These are phyloP conservation scores for Pagetopsis macropterus DNA, from an alignment of 2,797 vertebrate species.

Conservation along the genomic window DNA sequence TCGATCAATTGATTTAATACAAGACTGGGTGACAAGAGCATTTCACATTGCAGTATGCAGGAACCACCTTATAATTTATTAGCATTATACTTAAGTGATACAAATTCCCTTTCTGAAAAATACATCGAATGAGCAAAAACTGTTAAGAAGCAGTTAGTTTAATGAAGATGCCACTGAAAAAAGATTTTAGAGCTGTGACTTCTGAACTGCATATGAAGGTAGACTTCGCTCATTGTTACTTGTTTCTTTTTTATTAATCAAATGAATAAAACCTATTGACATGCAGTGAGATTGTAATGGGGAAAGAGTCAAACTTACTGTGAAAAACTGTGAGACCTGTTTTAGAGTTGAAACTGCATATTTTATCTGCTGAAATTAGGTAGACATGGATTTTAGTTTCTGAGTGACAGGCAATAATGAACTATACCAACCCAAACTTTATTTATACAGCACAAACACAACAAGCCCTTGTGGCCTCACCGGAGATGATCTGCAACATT, in stretches of 20 bases:
- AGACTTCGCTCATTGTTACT: no score
- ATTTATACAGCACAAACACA: conserved; percentile 54
- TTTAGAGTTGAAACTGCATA: neutral
- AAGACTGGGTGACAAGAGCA: neutral
- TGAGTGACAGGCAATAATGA: conserved; percentile 58
- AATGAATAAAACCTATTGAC: no score
- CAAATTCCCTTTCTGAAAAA: neutral
- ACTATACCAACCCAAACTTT: conserved; percentile 54
- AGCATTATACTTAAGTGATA: neutral
- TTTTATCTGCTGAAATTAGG: conserved; percentile 2
- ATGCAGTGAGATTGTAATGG: no score
- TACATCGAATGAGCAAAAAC: neutral
- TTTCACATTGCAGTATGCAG: neutral
- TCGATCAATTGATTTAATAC: no score
- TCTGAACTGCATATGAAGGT: no score
- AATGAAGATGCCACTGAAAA: neutral
- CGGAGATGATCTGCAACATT: conserved; percentile 67
- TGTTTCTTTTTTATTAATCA: no score
- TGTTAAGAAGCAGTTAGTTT: neutral
- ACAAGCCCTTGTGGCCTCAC: conserved; percentile 62
- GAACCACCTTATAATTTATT: neutral
- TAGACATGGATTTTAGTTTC: conserved; percentile 15
- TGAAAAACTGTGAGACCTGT: neutral
- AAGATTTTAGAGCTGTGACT: no score
- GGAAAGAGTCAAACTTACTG: no score